phyloP scores from a whole-genome alignment of 2,797 vertebrate species.

The Poecile montanus region DNA sequence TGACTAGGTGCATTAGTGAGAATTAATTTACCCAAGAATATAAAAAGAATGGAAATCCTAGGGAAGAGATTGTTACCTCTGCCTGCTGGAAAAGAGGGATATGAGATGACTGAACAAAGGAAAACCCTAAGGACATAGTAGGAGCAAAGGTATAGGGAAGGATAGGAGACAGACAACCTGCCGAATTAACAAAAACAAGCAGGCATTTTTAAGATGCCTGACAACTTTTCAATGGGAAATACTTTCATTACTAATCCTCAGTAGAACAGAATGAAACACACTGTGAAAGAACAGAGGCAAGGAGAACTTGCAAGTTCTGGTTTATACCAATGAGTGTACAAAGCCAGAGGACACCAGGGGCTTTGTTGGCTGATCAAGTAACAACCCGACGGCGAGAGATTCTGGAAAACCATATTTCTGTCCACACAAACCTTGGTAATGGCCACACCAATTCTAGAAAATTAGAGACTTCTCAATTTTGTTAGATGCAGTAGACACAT shows the following conservation, averaged over 20 bases:
- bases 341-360: background rate
- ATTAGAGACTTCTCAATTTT: background rate
- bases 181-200: background rate
- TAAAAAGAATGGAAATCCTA: background rate
- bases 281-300: background rate
- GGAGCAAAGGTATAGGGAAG: background rate
- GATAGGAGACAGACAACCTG: background rate
- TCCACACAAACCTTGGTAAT: background rate
- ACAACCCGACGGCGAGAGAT: background rate
- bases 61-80: background rate
- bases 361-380: background rate
- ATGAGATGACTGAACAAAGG: background rate
- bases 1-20: background rate
- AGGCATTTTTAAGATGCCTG: background rate
- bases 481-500: background rate
- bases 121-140: fast-evolving
- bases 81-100: background rate
- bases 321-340: background rate
- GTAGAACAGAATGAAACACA: background rate
- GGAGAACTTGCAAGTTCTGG: background rate
- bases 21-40: background rate
- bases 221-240: background rate
- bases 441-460: background rate
- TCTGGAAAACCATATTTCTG: background rate
- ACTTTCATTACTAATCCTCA: background rate